phyloP scores from a whole-genome alignment of 2,797 vertebrate species.

The Gila robusta region DNA sequence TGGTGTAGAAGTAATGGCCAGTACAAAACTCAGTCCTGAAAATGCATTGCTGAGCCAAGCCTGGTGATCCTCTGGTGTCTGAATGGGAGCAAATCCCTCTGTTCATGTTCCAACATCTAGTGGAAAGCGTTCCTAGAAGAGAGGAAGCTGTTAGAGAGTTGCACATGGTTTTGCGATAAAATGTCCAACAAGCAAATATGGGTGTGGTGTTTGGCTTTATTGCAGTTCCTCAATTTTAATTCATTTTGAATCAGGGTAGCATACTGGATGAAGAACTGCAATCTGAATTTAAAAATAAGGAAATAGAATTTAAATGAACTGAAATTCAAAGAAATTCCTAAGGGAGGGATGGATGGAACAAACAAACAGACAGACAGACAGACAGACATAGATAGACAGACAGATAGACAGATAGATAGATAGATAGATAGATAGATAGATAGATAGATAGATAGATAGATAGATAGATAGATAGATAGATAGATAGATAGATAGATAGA shows the following conservation, averaged over 20 bases:
- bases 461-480: too few species aligned
- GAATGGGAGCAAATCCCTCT: neutral
- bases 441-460: too few species aligned
- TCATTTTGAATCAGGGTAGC: neutral
- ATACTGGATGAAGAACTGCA: neutral
- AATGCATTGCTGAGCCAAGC: neutral
- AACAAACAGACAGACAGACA: too few species aligned
- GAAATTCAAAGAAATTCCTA: neutral
- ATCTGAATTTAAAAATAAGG: neutral
- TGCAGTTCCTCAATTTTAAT: neutral
- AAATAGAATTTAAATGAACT: neutral
- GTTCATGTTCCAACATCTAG: neutral
- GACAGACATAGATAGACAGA: too few species aligned
- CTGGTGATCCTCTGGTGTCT: neutral
- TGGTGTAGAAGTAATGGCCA: neutral
- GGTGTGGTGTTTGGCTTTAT: neutral
- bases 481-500: too few species aligned
- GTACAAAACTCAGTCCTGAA: neutral
- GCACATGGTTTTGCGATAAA: neutral
- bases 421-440: too few species aligned
- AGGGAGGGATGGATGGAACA: neutral
- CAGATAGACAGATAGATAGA: too few species aligned
- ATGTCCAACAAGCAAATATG: neutral
- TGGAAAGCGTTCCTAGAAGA: neutral
- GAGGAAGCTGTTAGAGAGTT: neutral